A percentile compares a stretch with the other conserved stretches of the same genome.
phyloP scores from a whole-genome alignment of 2,797 vertebrate genomes.

The Hydrophis major region DNA sequence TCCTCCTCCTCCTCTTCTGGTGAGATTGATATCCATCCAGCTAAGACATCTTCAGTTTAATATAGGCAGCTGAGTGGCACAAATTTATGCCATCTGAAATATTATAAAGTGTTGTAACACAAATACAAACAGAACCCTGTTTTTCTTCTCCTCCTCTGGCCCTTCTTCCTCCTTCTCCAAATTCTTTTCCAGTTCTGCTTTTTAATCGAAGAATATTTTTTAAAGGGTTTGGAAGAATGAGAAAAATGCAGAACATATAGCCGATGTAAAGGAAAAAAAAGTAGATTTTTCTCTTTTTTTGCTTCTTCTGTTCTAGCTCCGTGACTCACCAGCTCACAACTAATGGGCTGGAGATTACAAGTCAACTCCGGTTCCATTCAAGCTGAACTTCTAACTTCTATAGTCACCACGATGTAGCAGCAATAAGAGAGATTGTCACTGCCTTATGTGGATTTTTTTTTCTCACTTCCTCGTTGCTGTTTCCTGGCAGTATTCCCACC shows the following conservation, averaged over 20 bases:
- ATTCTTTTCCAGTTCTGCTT: not conserved
- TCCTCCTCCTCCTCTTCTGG: not conserved
- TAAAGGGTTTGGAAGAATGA: not conserved
- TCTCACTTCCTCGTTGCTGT: not conserved
- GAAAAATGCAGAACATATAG: not conserved
- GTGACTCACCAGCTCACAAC: not conserved
- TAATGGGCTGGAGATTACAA: not conserved
- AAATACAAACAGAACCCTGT: not conserved
- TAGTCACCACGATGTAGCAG: not conserved
- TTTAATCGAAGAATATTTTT: not conserved
- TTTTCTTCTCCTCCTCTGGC: not conserved
- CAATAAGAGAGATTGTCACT: not conserved
- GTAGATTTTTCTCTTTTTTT: not conserved
- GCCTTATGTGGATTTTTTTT: not conserved
- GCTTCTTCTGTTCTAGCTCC: not conserved
- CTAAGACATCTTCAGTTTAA: slow-evolving; percentile 57
- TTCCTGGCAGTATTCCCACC: not conserved
- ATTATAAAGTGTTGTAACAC: not conserved
- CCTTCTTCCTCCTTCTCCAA: not conserved
- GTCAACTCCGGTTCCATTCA: not conserved
- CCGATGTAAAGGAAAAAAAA: not conserved
- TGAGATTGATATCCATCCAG: slow-evolving; percentile 59
- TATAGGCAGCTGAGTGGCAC: slow-evolving; percentile 26
- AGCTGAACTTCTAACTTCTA: not conserved
- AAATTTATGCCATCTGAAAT: slow-evolving; percentile 51